These are phyloP conservation scores for Hydrocynus forskahlii DNA, from an alignment of 2,797 vertebrate genomes.

Conservation along the genomic window DNA sequence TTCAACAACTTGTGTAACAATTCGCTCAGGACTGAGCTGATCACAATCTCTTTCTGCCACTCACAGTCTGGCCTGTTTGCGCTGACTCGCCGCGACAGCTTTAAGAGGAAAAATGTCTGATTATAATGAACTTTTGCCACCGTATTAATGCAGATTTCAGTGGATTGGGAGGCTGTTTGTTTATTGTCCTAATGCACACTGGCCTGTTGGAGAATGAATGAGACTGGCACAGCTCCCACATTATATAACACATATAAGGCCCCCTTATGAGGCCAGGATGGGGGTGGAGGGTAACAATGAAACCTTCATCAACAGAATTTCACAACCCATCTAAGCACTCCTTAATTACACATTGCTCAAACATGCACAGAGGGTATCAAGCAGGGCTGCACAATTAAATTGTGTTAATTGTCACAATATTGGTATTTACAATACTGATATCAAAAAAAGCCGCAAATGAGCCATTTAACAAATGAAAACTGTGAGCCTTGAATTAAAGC, in stretches of 20 bases:
- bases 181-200: slow-evolving; percentile 41
- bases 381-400: background rate
- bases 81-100: background rate
- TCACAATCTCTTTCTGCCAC: background rate
- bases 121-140: slow-evolving; percentile 18
- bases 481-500: too few relatives aligned
- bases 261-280: background rate
- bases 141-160: slow-evolving; percentile 1
- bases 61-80: background rate
- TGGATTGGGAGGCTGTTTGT: slow-evolving; percentile 13
- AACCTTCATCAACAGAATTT: slow-evolving; percentile 5
- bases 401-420: too few relatives aligned
- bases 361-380: background rate
- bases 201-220: slow-evolving; percentile 19
- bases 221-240: background rate
- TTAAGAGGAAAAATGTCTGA: slow-evolving; percentile 21
- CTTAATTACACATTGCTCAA: background rate
- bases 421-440: too few relatives aligned
- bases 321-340: background rate
- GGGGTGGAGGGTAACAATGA: background rate
- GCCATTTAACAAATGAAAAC: too few relatives aligned
- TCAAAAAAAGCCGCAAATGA: too few relatives aligned
- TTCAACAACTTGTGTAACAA: background rate
- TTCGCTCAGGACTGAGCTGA: background rate
- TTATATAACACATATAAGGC: background rate